Base-by-base conservation (phyloP, 2,113 vertebrate genomes). In the Megaleporinus macrocephalus region DNA sequence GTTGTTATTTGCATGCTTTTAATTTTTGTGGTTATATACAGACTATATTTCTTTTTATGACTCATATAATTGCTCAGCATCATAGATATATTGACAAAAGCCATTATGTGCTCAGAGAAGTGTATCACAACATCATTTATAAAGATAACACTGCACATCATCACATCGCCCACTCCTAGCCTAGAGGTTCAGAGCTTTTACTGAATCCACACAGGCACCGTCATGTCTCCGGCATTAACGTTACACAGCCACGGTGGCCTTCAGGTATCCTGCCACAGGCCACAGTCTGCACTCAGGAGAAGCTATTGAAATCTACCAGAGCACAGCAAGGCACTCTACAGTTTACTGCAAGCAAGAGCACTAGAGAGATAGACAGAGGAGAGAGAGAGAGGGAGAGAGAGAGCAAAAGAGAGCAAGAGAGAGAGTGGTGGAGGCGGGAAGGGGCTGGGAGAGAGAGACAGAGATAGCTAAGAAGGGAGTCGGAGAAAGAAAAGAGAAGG, bases 331-430 rank as follows among this genome's bases (percentile, higher is more conserved):
- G 9, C 15, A 15, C 33, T 70, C 30, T n/a, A 41, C n/a, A 61
- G n/a, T 61, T 12, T 69, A 69, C 66, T 70, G 66, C 66, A 70
- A 44, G 36, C 66, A 41, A 44, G 66, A 76, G 13, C 13, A 26
- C 10, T 55, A 61, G 10, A 26, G 1, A 61, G n/a, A 26, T 0
- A 26, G 57, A 57, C 20, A n/a, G 57, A 26, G 22, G 1, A 10
- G 9, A 11, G 22, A 18, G 53, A 22, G 53, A 7, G 57, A 26
- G 57, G 20, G 11, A 61, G 0, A 61, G n/a, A 61, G 12, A 61
- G 57, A 61, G 4, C 4, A 5, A 29, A 16, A 73, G 53, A 18
- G 29, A 57, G 5, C 36, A 26, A 30, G 51, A 33, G 27, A 74
- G 51, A 7, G 51, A n/a, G 53, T 13, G 9, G 49, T 16, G 9